Evolutionary conservation across 2,888 invertebrate species (phyloP).

Genomic region (Spilosoma lubricipeda): DNA sequence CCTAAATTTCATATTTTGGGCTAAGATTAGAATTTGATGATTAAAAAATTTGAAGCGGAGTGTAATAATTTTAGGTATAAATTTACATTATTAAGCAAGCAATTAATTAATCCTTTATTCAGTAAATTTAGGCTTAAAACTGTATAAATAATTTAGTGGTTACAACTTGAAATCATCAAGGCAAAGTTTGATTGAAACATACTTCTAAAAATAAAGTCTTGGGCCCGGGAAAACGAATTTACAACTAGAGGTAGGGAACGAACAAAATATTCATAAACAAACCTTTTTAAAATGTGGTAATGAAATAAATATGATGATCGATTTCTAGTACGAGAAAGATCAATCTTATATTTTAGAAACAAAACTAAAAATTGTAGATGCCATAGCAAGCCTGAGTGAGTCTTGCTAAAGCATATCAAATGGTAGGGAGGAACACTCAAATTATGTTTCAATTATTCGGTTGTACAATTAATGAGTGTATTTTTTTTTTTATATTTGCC

Average conservation of each 20-base stretch:
- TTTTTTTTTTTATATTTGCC: too few relatives aligned
- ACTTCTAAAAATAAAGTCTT: neutral
- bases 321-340: too few relatives aligned
- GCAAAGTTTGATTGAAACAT: neutral
- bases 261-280: neutral
- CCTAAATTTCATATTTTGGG: neutral
- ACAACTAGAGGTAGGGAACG: neutral
- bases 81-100: neutral
- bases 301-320: neutral
- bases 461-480: neutral
- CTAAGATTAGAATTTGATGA: neutral
- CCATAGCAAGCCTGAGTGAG: too few relatives aligned
- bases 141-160: neutral
- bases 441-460: neutral
- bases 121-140: neutral
- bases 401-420: too few relatives aligned
- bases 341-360: too few relatives aligned
- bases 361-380: too few relatives aligned
- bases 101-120: neutral
- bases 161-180: neutral
- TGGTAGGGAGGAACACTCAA: neutral
- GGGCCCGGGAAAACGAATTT: neutral
- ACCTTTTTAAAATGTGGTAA: neutral
- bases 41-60: neutral
- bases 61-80: neutral